Evolutionary conservation across 2,797 vertebrate species (phyloP).

Genomic region (Aselliscus stoliczkanus): DNA sequence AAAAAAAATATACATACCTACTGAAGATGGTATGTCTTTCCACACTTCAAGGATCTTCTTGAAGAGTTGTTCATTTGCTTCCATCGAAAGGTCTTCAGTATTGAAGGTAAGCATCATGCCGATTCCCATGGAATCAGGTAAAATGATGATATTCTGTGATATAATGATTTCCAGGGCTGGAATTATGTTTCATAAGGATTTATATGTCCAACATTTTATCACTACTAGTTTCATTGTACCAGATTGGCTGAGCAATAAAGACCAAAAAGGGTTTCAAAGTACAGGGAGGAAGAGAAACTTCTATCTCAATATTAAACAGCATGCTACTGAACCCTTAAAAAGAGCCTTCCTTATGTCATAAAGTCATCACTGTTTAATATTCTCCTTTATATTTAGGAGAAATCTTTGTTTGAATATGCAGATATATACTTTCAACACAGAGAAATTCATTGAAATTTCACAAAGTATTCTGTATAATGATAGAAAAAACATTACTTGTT

Average conservation of each 20-base stretch:
- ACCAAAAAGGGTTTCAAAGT: constrained; percentile 47
- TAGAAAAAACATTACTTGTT: constrained; percentile 46
- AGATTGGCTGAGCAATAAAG: constrained; percentile 65
- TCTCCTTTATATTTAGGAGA: constrained; percentile 55
- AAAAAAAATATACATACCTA: constrained; percentile 84
- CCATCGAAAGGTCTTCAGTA: constrained; percentile 92
- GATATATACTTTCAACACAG: constrained; percentile 63
- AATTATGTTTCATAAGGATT: constrained; percentile 77
- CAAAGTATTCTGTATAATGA: neutral
- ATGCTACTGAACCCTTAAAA: constrained; percentile 36
- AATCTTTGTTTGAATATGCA: constrained; percentile 42
- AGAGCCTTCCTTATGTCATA: constrained; percentile 49
- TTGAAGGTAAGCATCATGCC: constrained; percentile 95
- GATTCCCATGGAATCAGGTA: constrained; percentile 91
- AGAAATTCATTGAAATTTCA: constrained; percentile 68
- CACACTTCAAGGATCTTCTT: constrained; percentile 95
- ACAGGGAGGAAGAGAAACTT: constrained; percentile 71
- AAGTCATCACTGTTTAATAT: constrained; percentile 22
- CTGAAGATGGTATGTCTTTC: constrained; percentile 94
- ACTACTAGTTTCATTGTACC: constrained; percentile 60
- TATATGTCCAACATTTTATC: constrained; percentile 65
- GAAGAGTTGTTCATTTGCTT: constrained; percentile 94
- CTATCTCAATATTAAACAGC: constrained; percentile 53
- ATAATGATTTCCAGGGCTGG: constrained; percentile 89
- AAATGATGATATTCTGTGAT: constrained; percentile 94